These are phyloP conservation scores for Helarctos malayanus DNA, from an alignment of 2,797 vertebrate genomes.

Conservation along the genomic window DNA sequence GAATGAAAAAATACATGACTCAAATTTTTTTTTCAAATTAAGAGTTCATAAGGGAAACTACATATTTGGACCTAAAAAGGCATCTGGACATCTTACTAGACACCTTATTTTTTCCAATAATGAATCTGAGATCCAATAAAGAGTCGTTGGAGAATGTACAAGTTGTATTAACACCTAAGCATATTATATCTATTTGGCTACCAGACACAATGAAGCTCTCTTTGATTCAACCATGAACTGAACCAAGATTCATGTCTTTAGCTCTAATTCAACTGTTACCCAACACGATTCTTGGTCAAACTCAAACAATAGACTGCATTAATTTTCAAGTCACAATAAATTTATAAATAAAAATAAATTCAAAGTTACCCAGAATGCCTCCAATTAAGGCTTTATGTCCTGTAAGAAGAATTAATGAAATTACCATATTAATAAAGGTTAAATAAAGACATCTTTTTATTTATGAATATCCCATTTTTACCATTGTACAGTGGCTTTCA, in stretches of 20 bases:
- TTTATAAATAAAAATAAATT: slow-evolving; percentile 16
- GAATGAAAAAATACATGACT: slow-evolving; percentile 24
- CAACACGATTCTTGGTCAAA: neutral
- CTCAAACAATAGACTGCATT: neutral
- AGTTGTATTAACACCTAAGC: neutral
- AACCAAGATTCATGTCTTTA: neutral
- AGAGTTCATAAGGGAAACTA: neutral
- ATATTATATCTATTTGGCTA: neutral
- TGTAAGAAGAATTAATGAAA: neutral
- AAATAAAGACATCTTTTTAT: neutral
- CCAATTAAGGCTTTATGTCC: neutral
- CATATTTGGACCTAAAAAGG: neutral
- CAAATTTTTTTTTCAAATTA: neutral
- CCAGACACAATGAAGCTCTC: neutral
- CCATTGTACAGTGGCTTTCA: no score
- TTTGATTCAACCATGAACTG: neutral
- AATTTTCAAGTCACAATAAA: neutral
- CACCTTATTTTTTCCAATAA: neutral
- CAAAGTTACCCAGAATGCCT: neutral
- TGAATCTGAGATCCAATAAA: neutral
- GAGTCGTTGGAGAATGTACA: neutral
- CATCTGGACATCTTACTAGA: neutral
- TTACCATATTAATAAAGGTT: neutral
- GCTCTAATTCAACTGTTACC: neutral
- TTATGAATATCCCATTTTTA: neutral